Evolutionary conservation across 2,888 invertebrate species (phyloP).

Genomic region (Hirtodrosophila cameraria): DNA sequence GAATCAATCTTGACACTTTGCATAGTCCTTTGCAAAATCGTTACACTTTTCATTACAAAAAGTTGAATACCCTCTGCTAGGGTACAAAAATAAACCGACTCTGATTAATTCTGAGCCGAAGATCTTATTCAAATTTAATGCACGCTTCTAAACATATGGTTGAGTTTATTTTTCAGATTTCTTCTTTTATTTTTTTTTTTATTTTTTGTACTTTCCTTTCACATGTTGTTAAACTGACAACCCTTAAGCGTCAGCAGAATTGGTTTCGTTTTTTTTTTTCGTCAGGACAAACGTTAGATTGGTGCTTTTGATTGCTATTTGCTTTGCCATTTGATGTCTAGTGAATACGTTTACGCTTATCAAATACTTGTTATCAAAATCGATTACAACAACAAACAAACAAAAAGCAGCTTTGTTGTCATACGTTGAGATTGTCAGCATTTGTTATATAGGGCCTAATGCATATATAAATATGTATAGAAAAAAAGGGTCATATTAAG

Average conservation of each 20-base stretch:
- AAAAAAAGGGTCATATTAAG: constrained; percentile 1
- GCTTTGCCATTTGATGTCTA: constrained; percentile 61
- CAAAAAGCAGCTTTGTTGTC: constrained; percentile 46
- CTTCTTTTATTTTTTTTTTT: constrained; percentile 1
- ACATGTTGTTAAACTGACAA: constrained; percentile 27
- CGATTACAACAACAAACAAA: constrained; percentile 58
- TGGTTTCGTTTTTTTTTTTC: constrained; percentile 28
- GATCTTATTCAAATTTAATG: constrained; percentile 58
- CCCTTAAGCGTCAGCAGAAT: constrained; percentile 53
- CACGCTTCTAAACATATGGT: constrained; percentile 54
- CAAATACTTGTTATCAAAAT: constrained; percentile 78
- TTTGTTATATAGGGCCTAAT: constrained; percentile 15
- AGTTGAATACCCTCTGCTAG: no score
- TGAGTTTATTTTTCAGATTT: neutral
- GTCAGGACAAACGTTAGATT: constrained; percentile 26
- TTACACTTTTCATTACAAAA: no score
- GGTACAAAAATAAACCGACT: neutral
- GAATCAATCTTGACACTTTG: no score
- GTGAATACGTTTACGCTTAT: constrained; percentile 76
- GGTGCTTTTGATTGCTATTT: constrained; percentile 52
- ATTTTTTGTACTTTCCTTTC: constrained; percentile 20
- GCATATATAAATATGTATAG: constrained; percentile 1
- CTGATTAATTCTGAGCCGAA: constrained; percentile 37
- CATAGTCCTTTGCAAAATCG: no score
- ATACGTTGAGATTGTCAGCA: constrained; percentile 53